Conservation (phyloP, 1,140 invertebrate species). For the Nebria ingens region DNA sequence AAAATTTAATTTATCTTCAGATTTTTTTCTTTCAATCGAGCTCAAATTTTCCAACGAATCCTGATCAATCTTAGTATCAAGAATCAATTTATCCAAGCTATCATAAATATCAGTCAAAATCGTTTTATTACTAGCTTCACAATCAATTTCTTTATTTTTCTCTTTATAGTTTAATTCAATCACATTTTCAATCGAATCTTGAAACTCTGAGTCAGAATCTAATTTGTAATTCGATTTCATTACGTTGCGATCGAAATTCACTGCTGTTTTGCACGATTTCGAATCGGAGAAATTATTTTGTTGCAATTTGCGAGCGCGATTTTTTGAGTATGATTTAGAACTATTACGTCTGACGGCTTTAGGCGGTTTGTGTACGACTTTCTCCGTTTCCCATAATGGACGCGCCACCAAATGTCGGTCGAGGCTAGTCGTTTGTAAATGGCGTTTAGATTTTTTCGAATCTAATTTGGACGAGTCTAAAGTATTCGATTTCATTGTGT, state of each 20-base stretch:
- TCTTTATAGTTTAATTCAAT: slow-evolving; percentile 33
- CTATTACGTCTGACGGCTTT: slow-evolving; percentile 34
- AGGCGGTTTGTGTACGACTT: slow-evolving; percentile 46
- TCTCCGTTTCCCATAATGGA: slow-evolving; percentile 24
- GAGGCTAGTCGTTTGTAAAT: slow-evolving; percentile 37
- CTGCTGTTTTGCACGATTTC: slow-evolving; percentile 32
- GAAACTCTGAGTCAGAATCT: slow-evolving; percentile 12
- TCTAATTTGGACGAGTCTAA: slow-evolving; percentile 38
- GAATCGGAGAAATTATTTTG: slow-evolving; percentile 30
- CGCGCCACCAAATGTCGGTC: slow-evolving; percentile 39
- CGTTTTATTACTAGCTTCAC: slow-evolving; percentile 20
- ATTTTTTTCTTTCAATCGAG: neutral
- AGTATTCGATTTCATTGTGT: slow-evolving; percentile 28
- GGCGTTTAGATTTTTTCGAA: slow-evolving; percentile 40
- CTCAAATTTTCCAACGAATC: slow-evolving; percentile 23
- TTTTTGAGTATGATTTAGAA: slow-evolving; percentile 25
- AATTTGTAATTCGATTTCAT: slow-evolving; percentile 36
- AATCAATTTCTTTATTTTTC: slow-evolving; percentile 29
- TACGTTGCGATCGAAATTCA: slow-evolving; percentile 14
- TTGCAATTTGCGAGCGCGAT: slow-evolving; percentile 18
- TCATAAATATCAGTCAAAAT: slow-evolving; percentile 29
- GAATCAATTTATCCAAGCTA: slow-evolving; percentile 27
- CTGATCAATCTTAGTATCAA: slow-evolving; percentile 23
- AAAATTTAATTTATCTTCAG: neutral
- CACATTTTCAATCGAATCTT: slow-evolving; percentile 18